Base-by-base conservation (phyloP, 2,888 invertebrate genomes). In the Lepidonotus clava region DNA sequence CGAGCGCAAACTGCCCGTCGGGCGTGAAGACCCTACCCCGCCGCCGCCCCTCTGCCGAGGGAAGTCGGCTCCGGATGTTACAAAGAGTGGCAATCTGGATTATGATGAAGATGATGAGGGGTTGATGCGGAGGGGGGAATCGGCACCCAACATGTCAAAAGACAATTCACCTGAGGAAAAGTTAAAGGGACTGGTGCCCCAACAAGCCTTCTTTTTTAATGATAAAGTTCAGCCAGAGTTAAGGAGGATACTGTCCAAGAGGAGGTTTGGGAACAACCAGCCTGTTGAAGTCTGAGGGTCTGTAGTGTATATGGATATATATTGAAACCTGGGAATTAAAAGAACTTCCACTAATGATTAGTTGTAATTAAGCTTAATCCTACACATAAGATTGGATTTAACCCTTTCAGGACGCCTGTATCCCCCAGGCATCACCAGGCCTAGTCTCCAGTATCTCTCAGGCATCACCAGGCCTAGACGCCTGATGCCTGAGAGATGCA, bases 181-280 rank as follows among this genome's bases (percentile, higher is more conserved):
- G 46, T 46, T 80, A n/a, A 41, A 46, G 24, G 80, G 80, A n/a
- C 36, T 87, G n/a, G 76, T 87, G 0, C 87, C 87, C 11, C 41
- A 76, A 41, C 76, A 87, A 56, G 87, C 87, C 6, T 83, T 76
- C 21, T 38, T 76, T 21, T 86, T 87, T 56, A 86, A 80, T 24
- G 86, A 87, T 11, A 61, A 56, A 41, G 83, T 87, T 1, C 84
- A 87, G 38, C 87, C 87, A 14, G 87, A 87, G 61, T 38, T 87
- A 32, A 40, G 51, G 14, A 41, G 67, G 21, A 87, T 87, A 28
- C 40, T 87, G 21, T 67, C 67, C 1, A 71, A 76, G n/a, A 40
- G 85, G 41, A 40, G 85, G n/a, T 80, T 80, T 28, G 80, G 80
- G 0, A 80, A 24, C 32, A 28, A 8, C 46, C 14, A 21, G 51